Base-by-base conservation (phyloP, 2,888 invertebrate genomes). In the Drosophila putrida region DNA sequence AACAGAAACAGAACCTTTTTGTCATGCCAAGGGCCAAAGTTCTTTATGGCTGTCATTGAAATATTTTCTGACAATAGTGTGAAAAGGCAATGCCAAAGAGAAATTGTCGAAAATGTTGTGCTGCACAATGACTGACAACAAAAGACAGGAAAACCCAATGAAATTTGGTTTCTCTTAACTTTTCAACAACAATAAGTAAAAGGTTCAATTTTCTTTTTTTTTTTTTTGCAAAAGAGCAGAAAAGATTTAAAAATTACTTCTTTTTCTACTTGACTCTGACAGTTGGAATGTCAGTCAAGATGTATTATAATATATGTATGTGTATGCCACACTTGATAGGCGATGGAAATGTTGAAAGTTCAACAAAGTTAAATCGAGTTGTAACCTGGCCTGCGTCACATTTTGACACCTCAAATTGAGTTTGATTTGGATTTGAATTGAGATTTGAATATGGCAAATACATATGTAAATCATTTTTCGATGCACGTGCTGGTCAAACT, bases 401-500 rank as follows among this genome's bases (percentile, higher is more conserved):
- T 10, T 46, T 35, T 27, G 57, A 46, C 57, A 57, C 13, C 46
- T 36, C 5, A 36, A 28, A 39, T 53, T 35, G 27, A 57, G 49
- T 46, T 46, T 39, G 55, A 55, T 46, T 31, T 31, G 36, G 25
- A 31, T 46, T 46, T 53, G 35, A 44, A 44, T 44, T 44, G 43
- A 6, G 28, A 54, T 41, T 28, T 50, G 31, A 15, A 54, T 39
- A 6, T 27, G 13, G 35, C 35, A 54, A 47, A 36, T 20, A 20
- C 25, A 33, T 36, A 55, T 55, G 50, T 11, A 36, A 63, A 41
- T 60, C 54, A 41, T 38, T 11, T 36, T 53, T 57, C 25, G 38
- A 11, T 6, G 36, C 69, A 54, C 39, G 39, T 74, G 69, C 49
- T 54, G 72, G 61, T 74, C 75, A 44, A 75, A 53, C 38, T 61